phyloP scores from a whole-genome alignment of 1,140 invertebrate genomes.

The Eupeodes corollae region DNA sequence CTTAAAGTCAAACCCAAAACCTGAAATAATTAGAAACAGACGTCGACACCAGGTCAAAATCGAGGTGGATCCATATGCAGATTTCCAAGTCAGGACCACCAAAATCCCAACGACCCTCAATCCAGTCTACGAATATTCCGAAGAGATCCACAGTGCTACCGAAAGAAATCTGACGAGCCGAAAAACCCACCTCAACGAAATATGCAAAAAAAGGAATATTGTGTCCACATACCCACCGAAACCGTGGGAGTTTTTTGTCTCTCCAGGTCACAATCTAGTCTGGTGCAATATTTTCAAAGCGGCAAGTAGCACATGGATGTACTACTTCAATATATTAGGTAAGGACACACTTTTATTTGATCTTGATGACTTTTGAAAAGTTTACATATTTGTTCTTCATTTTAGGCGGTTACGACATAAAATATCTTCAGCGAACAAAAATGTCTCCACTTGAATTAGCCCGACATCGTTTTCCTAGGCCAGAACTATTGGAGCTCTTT shows the following conservation, averaged over 20 bases:
- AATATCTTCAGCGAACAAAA: constrained; percentile 44
- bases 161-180: constrained; percentile 23
- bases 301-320: constrained; percentile 68
- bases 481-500: constrained; percentile 43
- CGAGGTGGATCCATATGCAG: constrained; percentile 2
- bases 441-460: constrained; percentile 48
- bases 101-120: constrained; percentile 19
- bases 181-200: constrained; percentile 16
- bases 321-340: constrained; percentile 63
- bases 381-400: constrained; percentile 10
- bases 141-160: constrained; percentile 30
- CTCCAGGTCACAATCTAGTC: constrained; percentile 53
- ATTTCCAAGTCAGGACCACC: not conserved
- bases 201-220: constrained; percentile 26
- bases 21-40: constrained; percentile 5
- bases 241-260: constrained; percentile 64
- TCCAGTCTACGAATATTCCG: constrained; percentile 36
- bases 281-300: constrained; percentile 75
- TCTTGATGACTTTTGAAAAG: not conserved
- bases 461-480: constrained; percentile 47
- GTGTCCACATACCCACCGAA: constrained; percentile 40
- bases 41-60: constrained; percentile 12
- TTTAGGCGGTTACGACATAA: constrained; percentile 46
- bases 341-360: constrained; percentile 14
- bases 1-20: constrained; percentile 8